These are phyloP conservation scores for Cecidostiba fungosa DNA, from an alignment of 2,888 invertebrate genomes.

Conservation along the genomic window DNA sequence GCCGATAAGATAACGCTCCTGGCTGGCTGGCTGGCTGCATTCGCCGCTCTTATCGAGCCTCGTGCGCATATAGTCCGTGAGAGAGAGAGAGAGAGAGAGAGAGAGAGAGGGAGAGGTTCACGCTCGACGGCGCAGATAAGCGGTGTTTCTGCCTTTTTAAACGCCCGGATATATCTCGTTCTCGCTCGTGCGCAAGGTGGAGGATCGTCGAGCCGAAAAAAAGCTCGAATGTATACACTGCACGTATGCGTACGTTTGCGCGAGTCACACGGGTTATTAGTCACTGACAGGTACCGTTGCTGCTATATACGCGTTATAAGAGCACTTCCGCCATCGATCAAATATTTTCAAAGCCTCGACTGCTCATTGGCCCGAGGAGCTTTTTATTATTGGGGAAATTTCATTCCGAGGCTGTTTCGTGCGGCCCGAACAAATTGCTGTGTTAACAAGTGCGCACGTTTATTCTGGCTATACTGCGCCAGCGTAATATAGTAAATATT, in stretches of 20 bases:
- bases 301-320: background rate
- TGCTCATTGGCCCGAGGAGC: background rate
- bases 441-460: background rate
- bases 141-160: slow-evolving; percentile 61
- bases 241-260: slow-evolving; percentile 22
- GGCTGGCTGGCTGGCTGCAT: slow-evolving; percentile 69
- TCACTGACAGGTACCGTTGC: slow-evolving; percentile 51
- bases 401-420: background rate
- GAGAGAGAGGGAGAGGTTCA: background rate
- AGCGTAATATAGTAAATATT: slow-evolving; percentile 19
- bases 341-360: background rate
- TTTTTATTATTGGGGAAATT: background rate
- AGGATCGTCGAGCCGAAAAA: background rate
- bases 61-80: slow-evolving; percentile 19
- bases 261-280: slow-evolving; percentile 43
- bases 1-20: slow-evolving; percentile 75
- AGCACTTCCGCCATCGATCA: slow-evolving; percentile 34
- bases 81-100: slow-evolving; percentile 27
- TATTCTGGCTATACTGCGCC: background rate
- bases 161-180: slow-evolving; percentile 19
- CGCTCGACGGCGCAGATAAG: slow-evolving; percentile 61
- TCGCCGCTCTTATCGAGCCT: slow-evolving; percentile 58
- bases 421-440: background rate
- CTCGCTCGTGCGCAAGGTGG: background rate
- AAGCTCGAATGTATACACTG: background rate